These are phyloP conservation scores for Drosophila cognata DNA, from an alignment of 2,888 invertebrate genomes.

Conservation along the genomic window DNA sequence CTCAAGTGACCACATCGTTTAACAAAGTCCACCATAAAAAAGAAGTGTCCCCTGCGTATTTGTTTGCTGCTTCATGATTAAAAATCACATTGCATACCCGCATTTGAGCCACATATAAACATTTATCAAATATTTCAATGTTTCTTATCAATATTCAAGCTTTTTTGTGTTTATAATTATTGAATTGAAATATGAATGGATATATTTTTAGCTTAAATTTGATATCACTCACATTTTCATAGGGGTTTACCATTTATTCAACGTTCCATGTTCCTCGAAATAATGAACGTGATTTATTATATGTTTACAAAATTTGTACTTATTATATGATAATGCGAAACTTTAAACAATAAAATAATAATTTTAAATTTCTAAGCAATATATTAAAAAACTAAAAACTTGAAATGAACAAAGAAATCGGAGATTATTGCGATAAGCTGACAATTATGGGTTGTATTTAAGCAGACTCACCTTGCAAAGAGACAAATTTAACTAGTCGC, in stretches of 20 bases:
- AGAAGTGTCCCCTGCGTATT: slow-evolving; percentile 42
- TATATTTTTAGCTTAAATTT: background rate
- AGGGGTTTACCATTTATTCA: background rate
- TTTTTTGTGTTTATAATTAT: background rate
- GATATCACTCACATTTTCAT: background rate
- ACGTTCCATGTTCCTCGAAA: background rate
- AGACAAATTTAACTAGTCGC: slow-evolving; percentile 9
- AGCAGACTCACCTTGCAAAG: slow-evolving; percentile 6
- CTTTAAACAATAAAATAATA: background rate
- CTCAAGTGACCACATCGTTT: slow-evolving; percentile 58
- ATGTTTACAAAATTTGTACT: background rate
- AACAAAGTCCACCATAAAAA: slow-evolving; percentile 70
- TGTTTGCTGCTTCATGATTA: slow-evolving; percentile 8
- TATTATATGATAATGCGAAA: background rate
- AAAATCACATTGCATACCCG: slow-evolving; percentile 1
- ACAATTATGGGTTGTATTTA: slow-evolving; percentile 4
- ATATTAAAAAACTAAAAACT: background rate
- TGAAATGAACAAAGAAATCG: background rate
- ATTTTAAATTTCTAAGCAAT: background rate
- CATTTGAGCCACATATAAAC: background rate
- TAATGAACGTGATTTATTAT: background rate
- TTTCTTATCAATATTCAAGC: background rate
- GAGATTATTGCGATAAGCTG: background rate
- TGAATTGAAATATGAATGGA: background rate
- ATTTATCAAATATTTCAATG: no score